These are phyloP conservation scores for Sebastes paucispinis DNA, from an alignment of 2,797 vertebrate genomes.

Conservation along the genomic window DNA sequence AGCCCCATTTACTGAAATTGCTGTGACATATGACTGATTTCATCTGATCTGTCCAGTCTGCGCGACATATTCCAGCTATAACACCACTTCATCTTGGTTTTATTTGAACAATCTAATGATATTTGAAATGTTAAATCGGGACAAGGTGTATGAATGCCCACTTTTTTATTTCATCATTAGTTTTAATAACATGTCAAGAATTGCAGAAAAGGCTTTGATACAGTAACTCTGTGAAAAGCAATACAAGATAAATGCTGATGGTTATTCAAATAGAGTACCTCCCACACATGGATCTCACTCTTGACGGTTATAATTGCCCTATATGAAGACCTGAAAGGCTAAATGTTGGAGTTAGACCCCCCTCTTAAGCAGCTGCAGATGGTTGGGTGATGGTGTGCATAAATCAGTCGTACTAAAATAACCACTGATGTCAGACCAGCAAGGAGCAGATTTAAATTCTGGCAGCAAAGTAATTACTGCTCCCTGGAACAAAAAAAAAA, in stretches of 20 bases:
- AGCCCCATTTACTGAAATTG: slow-evolving; percentile 21
- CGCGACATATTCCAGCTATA: neutral
- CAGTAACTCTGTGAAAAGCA: neutral
- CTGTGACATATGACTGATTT: slow-evolving; percentile 32
- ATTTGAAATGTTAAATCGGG: neutral
- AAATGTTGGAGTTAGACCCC: neutral
- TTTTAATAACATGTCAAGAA: neutral
- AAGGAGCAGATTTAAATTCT: slow-evolving; percentile 16
- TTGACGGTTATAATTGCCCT: neutral
- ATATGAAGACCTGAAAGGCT: slow-evolving; percentile 4
- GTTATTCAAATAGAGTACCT: neutral
- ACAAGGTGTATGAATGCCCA: neutral
- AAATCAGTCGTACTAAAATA: slow-evolving; percentile 7
- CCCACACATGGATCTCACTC: neutral
- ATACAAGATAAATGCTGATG: neutral
- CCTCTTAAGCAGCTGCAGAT: neutral
- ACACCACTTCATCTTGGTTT: neutral
- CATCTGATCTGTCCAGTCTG: slow-evolving; percentile 1
- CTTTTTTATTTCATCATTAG: neutral
- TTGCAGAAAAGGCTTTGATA: neutral
- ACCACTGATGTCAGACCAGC: slow-evolving; percentile 21
- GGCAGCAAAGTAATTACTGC: slow-evolving; percentile 21
- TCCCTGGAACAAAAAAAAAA: neutral
- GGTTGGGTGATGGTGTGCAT: neutral
- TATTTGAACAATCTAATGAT: neutral